Base-by-base conservation (phyloP, 2,888 invertebrate species). In the Gibbula magus region DNA sequence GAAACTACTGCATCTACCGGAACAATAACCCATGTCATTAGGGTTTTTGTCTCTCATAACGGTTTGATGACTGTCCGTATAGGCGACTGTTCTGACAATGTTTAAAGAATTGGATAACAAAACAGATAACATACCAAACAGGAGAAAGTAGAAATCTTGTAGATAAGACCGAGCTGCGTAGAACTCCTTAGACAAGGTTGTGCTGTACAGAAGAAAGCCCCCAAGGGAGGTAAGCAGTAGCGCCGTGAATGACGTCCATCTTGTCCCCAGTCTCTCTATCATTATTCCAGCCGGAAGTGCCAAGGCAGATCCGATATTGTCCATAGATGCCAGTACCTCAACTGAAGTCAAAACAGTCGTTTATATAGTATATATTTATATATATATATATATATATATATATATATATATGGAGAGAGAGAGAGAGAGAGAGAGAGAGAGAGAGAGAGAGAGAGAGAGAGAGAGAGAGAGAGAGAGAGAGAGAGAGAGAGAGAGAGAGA, bases 271-370 rank as follows among this genome's bases (percentile, higher is more conserved):
- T 16, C 84, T 79, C 78, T 89, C 89, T 51, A 81, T 79, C 74
- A 87, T 79, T 13, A 86, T 75, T 8, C 89, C 89, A 0, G 88
- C 88, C 16, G 88, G 88, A 75, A 88, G 86, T 5, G 87, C 88
- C 8, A 88, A 76, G 7, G 87, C 83, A 35, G 87, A 86, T 18
- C 88, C 89, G 73, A 89, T 86, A 79, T 88, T 89, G 0, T 86
- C 85, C 83, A 88, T 83, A 0, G 88, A 85, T 0, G 87, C 86
- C 39, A 88, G 84, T 78, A 88, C 77, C 75, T 88, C 89, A 80
- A 88, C 89, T 89, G 80, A 8, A 80, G 75, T n/a, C n/a, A n/a
- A n/a, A 25, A 13, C 10, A 45, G 45, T 10, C 13, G 45, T 45
- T 10, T 10, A 45, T 45, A 10, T 7, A 10, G 10, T 45, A 10